A percentile compares a stretch with the other conserved stretches of the same genome.
These are phyloP conservation scores for Enteromius fasciolatus DNA, from an alignment of 2,797 vertebrate genomes.

Conservation along the genomic window DNA sequence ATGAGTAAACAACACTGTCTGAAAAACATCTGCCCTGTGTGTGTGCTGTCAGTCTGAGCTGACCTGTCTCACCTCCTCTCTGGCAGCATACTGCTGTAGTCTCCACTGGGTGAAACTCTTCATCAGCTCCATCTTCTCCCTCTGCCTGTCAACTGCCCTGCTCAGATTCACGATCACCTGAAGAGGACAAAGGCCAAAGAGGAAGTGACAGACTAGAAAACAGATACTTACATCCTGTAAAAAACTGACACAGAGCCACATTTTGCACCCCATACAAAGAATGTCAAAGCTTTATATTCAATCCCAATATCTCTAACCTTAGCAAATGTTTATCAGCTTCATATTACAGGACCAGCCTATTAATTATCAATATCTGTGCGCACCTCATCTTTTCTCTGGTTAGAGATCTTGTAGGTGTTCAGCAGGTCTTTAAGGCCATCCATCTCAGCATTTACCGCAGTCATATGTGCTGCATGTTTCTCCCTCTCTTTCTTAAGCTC, in stretches of 20 bases:
- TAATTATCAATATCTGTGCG: neutral
- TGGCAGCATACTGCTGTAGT: constrained; percentile 78
- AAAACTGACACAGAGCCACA: neutral
- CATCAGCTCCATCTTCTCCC: constrained; percentile 87
- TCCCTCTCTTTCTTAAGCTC: constrained; percentile 87
- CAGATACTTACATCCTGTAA: neutral
- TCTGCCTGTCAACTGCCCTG: constrained; percentile 85
- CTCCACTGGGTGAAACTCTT: constrained; percentile 88
- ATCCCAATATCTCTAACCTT: neutral
- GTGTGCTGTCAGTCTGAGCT: constrained; percentile 39
- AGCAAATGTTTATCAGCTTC: neutral
- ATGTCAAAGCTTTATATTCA: neutral
- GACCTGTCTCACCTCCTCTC: constrained; percentile 83
- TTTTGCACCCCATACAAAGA: neutral
- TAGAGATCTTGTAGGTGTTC: constrained; percentile 84
- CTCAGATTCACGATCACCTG: constrained; percentile 90
- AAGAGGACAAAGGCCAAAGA: constrained; percentile 28
- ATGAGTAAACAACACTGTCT: constrained; percentile 33
- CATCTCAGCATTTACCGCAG: constrained; percentile 79
- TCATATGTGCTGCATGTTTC: constrained; percentile 74
- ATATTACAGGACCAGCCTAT: neutral
- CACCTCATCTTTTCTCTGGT: constrained; percentile 94
- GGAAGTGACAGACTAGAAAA: constrained; percentile 17
- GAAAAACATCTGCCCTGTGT: constrained; percentile 16
- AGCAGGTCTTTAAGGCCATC: constrained; percentile 84